Base-by-base conservation (phyloP, 1,140 invertebrate species). In the Heliconius nattereri region DNA sequence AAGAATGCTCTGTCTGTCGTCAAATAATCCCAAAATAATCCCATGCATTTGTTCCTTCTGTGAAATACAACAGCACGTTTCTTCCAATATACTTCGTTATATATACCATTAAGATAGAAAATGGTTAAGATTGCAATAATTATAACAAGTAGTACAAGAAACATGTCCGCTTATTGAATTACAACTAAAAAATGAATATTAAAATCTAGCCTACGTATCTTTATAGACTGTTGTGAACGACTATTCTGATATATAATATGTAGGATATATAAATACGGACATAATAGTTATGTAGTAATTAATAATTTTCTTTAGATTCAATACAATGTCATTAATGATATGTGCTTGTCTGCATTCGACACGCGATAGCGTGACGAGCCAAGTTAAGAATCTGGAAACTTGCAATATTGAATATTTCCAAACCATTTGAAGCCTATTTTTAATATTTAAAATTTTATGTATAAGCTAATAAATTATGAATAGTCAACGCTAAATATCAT, bases 11-110 rank as follows among this genome's bases (percentile, higher is more conserved):
- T 75, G 13, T 83, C 75, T 71, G 73, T 79, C 0, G 70, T 84
- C 2, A 86, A 7, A 32, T 85, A 86, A 16, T 85, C 84, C 73
- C 78, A 84, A 23, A 85, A 81, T 2, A 84, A 76, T 11, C 86
- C 86, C n/a, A 84, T 66, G 7, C 83, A 72, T 82, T 83, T 89
- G 11, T 84, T 86, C 26, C 78, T 83, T 6, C 32, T n/a, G 16
- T 85, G 37, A 54, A 83, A 88, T 6, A 16, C 54, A 9, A 87
- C 80, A 5, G 81, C 81, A 16, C 82, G 79, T 66, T 79, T 85
- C 16, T 79, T 85, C 82, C 85, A 86, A 45, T 85, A 85, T 0
- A 35, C 7, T 74, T 84, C 81, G 57, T 81, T 85, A 13, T 71
- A 81, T 52, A 73, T 29, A 19, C 83, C 79, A 29, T 71, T 79